phyloP scores from a whole-genome alignment of 1,140 invertebrate species.

The Trichomalopsis sarcophagae region DNA sequence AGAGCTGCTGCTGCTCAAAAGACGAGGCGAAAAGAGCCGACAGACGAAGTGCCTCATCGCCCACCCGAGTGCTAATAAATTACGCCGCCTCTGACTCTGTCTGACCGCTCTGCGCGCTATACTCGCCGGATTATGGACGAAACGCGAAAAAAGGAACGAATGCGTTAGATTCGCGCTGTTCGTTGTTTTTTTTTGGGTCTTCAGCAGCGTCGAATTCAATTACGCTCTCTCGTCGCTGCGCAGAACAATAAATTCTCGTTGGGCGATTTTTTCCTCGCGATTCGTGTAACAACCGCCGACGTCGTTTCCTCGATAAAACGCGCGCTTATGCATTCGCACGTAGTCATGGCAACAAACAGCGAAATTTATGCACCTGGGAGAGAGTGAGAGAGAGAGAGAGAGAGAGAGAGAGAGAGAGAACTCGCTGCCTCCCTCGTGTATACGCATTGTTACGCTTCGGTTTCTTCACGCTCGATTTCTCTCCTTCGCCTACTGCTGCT shows the following conservation, averaged over 20 bases:
- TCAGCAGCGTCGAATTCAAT: background rate
- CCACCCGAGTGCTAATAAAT: slow-evolving; percentile 57
- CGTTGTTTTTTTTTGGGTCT: too few species aligned
- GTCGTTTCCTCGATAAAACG: background rate
- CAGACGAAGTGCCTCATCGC: slow-evolving; percentile 50
- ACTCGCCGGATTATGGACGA: slow-evolving; percentile 5
- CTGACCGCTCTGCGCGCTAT: too few species aligned
- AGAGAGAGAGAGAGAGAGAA: background rate
- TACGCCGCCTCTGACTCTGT: slow-evolving; percentile 40
- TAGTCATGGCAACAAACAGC: slow-evolving; percentile 1
- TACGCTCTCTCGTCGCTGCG: background rate
- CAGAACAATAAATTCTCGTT: background rate
- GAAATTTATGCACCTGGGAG: slow-evolving; percentile 8
- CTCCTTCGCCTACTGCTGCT: background rate
- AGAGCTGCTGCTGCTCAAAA: background rate
- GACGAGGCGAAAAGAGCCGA: slow-evolving; percentile 45
- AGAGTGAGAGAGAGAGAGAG: background rate
- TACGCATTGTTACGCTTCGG: slow-evolving; percentile 28
- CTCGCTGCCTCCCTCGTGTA: background rate
- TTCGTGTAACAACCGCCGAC: background rate
- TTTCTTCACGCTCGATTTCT: slow-evolving; percentile 42
- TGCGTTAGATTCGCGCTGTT: background rate
- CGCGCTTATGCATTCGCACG: background rate
- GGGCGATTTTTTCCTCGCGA: background rate
- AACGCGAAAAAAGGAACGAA: background rate